Evolutionary conservation across 2,888 invertebrate genomes (phyloP), one percentile per base, ranked within the genome.

Genomic region (Drosophila hamatofila): DNA sequence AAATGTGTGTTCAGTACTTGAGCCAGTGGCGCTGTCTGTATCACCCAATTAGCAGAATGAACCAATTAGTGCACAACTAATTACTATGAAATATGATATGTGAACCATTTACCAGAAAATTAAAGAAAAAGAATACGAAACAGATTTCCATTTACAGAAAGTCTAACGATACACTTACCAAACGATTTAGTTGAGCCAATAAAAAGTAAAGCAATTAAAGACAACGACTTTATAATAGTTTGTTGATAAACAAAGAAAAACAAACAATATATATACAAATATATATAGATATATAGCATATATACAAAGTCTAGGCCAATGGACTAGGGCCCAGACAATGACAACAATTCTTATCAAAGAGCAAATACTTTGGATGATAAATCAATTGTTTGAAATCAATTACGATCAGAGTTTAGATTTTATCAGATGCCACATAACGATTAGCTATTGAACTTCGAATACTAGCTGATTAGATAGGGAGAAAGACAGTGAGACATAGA

Each of bases 351-450:
- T 77, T 75, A 77, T 77, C 77, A 51, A 14, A 33, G 18, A 21
- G 42, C 44, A 64, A 67, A 48, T 37, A 60, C 35, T 61, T 49
- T 23, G 51, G 48, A 52, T 49, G 30, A 30, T 74, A 57, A 72
- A 60, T 67, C 66, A 84, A 81, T 63, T 8, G 48, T 16, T 18
- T 12, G 49, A 37, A 59, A 52, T 54, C 59, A 78, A 72, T 86
- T 68, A 67, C 41, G 23, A 60, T 56, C 63, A 39, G 49, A 46
- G 72, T 69, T 72, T 27, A 59, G 48, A 51, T 71, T 70, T 75
- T 81, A 82, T 87, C 84, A 72, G 42, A 80, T 62, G 59, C 9
- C 25, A 16, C n/a, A n/a, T n/a, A n/a, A n/a, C n/a, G 46, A 70
- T 81, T 75, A 59, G 59, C 33, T 54, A 52, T 57, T 58, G 44